These are phyloP conservation scores for Agrochola macilenta DNA, from an alignment of 2,888 invertebrate species.

Conservation along the genomic window DNA sequence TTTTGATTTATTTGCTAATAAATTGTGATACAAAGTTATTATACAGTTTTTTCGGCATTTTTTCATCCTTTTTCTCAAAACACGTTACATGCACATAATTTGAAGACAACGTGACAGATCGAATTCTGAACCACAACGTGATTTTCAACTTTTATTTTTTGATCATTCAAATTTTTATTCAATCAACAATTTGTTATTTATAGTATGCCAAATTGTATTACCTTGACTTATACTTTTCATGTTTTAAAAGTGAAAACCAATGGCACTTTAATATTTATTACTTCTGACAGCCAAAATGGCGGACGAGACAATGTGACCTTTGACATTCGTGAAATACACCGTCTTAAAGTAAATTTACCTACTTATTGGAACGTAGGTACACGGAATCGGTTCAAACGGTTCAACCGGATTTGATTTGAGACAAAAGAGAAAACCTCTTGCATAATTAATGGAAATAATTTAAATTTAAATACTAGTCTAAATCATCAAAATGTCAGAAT, in stretches of 20 bases:
- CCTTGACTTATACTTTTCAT: conserved; percentile 22
- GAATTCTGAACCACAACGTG: not conserved
- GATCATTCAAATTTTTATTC: conserved; percentile 27
- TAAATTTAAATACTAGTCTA: too few relatives aligned
- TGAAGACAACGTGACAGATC: conserved; percentile 8
- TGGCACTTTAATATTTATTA: conserved; percentile 35
- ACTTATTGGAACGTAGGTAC: not conserved
- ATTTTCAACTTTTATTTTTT: conserved; percentile 1
- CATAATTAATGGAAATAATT: too few relatives aligned
- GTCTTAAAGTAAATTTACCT: not conserved
- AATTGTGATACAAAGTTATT: not conserved
- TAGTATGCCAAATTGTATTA: conserved; percentile 27
- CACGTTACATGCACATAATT: conserved; percentile 42
- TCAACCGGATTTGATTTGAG: too few relatives aligned
- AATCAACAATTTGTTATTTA: conserved; percentile 30
- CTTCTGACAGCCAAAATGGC: conserved; percentile 11
- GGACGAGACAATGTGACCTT: conserved; percentile 10
- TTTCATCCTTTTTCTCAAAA: not conserved
- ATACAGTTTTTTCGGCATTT: not conserved
- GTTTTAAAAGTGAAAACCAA: conserved; percentile 23
- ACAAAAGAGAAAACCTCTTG: too few relatives aligned
- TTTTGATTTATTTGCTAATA: conserved; percentile 17
- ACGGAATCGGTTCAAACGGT: too few relatives aligned
- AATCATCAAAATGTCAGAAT: too few relatives aligned
- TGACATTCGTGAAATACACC: not conserved